These are phyloP conservation scores for Indri indri DNA, from an alignment of 2,113 vertebrate species.

Conservation along the genomic window DNA sequence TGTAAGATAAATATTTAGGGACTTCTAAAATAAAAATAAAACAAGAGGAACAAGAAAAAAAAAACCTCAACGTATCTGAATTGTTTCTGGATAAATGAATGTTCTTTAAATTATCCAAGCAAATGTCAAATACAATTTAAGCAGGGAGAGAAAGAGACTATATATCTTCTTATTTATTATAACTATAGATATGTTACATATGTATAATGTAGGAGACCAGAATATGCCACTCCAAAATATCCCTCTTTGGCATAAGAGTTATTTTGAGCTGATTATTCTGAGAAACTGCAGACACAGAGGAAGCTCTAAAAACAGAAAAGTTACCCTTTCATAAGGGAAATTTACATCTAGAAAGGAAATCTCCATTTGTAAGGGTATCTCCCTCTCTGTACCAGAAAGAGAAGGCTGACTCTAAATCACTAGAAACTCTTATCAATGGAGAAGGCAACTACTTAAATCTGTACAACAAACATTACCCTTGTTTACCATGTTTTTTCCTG, in stretches of 20 bases:
- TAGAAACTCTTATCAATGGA: background rate
- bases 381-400: background rate
- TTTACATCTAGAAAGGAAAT: background rate
- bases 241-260: background rate
- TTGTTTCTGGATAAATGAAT: background rate
- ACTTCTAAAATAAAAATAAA: background rate
- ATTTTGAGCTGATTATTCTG: constrained; percentile 17
- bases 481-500: background rate
- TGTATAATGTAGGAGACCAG: background rate
- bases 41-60: background rate
- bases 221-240: constrained; percentile 5
- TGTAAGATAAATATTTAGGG: background rate
- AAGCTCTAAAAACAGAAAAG: constrained; percentile 3
- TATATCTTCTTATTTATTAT: background rate
- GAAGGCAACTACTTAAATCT: background rate
- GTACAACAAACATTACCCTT: background rate
- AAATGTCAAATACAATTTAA: background rate
- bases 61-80: background rate
- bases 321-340: background rate
- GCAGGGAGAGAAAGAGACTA: background rate
- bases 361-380: background rate
- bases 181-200: background rate
- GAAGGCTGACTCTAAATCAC: background rate
- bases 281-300: background rate
- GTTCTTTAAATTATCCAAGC: background rate